Conservation (phyloP, 2,113 vertebrate genomes). For the Orientallactaga bullata region DNA sequence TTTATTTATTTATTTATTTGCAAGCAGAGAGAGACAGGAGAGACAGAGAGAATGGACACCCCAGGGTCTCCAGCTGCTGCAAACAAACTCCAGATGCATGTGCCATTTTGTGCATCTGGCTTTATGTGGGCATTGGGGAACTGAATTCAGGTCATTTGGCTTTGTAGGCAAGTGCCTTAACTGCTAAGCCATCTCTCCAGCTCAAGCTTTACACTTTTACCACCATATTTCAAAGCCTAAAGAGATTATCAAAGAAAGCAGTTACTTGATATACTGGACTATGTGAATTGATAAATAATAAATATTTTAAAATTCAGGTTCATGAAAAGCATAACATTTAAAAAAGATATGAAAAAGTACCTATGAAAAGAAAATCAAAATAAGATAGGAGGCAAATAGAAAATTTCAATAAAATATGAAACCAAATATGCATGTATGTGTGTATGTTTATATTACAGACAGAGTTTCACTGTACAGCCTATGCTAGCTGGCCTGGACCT, state of each 20-base stretch:
- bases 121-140: too few species aligned
- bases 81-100: too few species aligned
- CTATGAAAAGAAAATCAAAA: constrained; percentile 51
- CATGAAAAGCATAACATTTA: background rate
- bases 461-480: background rate
- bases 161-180: too few species aligned
- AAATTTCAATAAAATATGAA: constrained; percentile 50
- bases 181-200: too few species aligned
- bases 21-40: too few species aligned
- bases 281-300: constrained; percentile 23
- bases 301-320: constrained; percentile 19
- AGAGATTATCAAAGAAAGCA: constrained; percentile 6
- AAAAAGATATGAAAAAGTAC: constrained; percentile 36
- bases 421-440: background rate
- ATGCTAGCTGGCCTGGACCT: background rate
- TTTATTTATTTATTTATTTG: too few species aligned
- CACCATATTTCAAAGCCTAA: background rate
- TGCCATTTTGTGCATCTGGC: too few species aligned
- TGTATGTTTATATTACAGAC: background rate
- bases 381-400: constrained; percentile 40
- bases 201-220: constrained; percentile 5
- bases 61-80: too few species aligned
- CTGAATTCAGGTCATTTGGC: too few species aligned
- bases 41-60: too few species aligned
- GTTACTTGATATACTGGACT: constrained; percentile 11